Conservation (phyloP, 1,140 invertebrate genomes). For the Drepana arcuata region DNA sequence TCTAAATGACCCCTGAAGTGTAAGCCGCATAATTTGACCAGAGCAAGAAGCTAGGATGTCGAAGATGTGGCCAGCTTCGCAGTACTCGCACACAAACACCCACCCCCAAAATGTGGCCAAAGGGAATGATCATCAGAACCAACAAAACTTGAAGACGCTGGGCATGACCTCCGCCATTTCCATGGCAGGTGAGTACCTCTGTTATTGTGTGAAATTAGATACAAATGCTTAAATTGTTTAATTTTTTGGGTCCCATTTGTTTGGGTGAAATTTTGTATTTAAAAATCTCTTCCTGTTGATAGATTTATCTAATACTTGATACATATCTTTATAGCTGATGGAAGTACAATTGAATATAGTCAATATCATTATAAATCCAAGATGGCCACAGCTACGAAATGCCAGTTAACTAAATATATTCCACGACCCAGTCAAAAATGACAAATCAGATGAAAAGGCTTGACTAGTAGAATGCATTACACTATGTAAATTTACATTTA, state of each 20-base stretch:
- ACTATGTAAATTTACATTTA: too few species aligned
- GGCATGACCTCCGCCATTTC: constrained; percentile 97
- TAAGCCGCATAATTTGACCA: too few species aligned
- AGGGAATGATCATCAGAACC: constrained; percentile 57
- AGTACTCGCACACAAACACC: constrained; percentile 59
- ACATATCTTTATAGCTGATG: background rate
- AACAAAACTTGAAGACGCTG: constrained; percentile 66
- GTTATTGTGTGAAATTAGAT: too few species aligned
- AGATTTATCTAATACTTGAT: background rate
- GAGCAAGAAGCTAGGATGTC: constrained; percentile 8
- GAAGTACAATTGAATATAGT: background rate
- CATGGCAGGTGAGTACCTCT: constrained; percentile 76
- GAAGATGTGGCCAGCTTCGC: constrained; percentile 66
- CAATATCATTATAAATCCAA: too few species aligned
- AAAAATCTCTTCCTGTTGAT: background rate
- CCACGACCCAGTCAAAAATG: too few species aligned
- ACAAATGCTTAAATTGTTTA: too few species aligned
- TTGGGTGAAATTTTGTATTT: too few species aligned
- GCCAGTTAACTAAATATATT: too few species aligned
- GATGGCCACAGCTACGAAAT: too few species aligned
- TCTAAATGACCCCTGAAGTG: constrained; percentile 30
- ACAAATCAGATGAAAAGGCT: too few species aligned
- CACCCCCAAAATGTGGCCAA: constrained; percentile 29
- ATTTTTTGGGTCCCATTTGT: too few species aligned
- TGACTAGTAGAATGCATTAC: too few species aligned